phyloP scores from a whole-genome alignment of 2,113 vertebrate genomes.

The Empidonax traillii region DNA sequence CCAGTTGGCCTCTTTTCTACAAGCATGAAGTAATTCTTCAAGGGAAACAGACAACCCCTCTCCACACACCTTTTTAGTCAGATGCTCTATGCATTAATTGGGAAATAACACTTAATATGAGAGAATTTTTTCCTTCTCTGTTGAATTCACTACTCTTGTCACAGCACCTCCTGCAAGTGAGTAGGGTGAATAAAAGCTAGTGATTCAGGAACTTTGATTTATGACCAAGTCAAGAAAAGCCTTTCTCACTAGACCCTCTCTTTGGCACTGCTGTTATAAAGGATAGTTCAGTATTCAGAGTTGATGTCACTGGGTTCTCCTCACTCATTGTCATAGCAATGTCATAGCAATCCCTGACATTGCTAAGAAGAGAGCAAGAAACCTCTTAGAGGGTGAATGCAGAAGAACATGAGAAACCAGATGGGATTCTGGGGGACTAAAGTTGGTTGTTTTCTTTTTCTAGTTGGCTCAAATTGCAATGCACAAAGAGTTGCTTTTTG shows the following conservation, averaged over 20 bases:
- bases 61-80: background rate
- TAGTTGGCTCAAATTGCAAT: background rate
- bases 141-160: background rate
- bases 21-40: background rate
- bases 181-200: background rate
- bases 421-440: background rate
- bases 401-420: background rate
- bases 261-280: background rate
- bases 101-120: background rate
- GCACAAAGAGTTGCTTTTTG: background rate
- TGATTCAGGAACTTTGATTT: background rate
- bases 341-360: background rate
- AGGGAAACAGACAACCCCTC: background rate
- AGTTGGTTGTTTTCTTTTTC: background rate
- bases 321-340: too few relatives aligned
- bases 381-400: background rate
- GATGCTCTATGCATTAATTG: background rate
- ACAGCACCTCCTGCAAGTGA: background rate
- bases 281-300: background rate
- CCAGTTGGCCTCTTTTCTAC: background rate
- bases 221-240: background rate
- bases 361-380: background rate
- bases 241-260: background rate
- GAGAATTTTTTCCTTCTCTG: background rate
- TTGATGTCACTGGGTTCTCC: background rate